A percentile compares a stretch with the other conserved stretches of the same genome.
Conservation (phyloP, 2,888 invertebrate species). For the Ochropleura plecta region DNA sequence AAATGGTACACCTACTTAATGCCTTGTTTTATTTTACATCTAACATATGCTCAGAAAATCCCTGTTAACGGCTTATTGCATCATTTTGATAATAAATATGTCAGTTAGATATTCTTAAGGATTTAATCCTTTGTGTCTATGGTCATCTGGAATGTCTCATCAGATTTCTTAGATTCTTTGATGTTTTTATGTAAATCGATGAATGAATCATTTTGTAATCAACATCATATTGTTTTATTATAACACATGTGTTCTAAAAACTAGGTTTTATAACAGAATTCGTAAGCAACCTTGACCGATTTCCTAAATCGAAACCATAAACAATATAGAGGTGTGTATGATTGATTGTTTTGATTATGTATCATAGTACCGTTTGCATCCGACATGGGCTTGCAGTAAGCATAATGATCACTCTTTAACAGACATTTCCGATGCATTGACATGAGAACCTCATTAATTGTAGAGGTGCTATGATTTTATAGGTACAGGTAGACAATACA, state of each 20-base stretch:
- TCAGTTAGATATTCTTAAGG: conserved; percentile 14
- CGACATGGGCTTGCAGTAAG: conserved; percentile 20
- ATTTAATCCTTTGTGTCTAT: conserved; percentile 11
- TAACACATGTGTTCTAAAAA: conserved; percentile 21
- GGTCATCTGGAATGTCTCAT: conserved; percentile 41
- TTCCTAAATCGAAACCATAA: conserved; percentile 14
- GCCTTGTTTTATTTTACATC: conserved; percentile 62
- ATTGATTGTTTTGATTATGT: conserved; percentile 34
- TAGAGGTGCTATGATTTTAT: conserved; percentile 53
- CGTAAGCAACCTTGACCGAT: conserved; percentile 43
- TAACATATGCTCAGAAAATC: conserved; percentile 67
- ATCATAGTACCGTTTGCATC: conserved; percentile 45
- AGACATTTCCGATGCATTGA: conserved; percentile 54
- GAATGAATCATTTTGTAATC: conserved; percentile 32
- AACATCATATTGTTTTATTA: conserved; percentile 44
- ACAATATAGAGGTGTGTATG: conserved; percentile 2
- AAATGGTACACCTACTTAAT: conserved; percentile 49
- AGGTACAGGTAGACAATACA: conserved; percentile 66
- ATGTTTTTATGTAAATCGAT: conserved; percentile 18
- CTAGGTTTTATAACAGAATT: conserved; percentile 15
- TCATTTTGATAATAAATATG: conserved; percentile 45
- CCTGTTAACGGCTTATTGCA: conserved; percentile 61
- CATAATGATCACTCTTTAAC: conserved; percentile 48
- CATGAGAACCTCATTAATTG: conserved; percentile 64
- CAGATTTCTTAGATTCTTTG: conserved; percentile 39